A percentile compares a stretch with the other conserved stretches of the same genome.
These are phyloP conservation scores for Vanessa cardui DNA, from an alignment of 2,888 invertebrate species.

Conservation along the genomic window DNA sequence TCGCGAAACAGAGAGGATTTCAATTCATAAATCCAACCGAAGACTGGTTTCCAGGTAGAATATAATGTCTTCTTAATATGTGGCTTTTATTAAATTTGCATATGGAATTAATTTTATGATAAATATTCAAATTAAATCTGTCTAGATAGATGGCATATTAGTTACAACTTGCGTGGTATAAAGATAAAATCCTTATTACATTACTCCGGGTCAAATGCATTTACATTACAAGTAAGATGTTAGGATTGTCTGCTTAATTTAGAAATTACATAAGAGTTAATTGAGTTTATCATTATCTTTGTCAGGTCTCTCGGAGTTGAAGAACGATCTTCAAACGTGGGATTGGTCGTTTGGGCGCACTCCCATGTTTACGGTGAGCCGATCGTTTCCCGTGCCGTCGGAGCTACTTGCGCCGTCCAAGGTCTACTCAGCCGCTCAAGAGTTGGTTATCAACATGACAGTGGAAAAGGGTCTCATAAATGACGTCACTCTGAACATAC, in stretches of 20 bases:
- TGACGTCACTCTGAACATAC: conserved; percentile 85
- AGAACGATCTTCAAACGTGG: conserved; percentile 89
- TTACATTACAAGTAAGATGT: not conserved
- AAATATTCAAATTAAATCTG: not conserved
- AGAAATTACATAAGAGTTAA: not conserved
- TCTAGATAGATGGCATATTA: not conserved
- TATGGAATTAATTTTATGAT: not conserved
- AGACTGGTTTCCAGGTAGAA: conserved; percentile 91
- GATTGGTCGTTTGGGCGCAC: conserved; percentile 95
- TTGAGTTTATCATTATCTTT: not conserved
- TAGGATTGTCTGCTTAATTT: not conserved
- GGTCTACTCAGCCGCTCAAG: conserved; percentile 69
- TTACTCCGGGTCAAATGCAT: not conserved
- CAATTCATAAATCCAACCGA: conserved; percentile 93
- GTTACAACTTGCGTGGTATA: not conserved
- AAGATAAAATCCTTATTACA: not conserved
- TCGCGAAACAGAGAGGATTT: conserved; percentile 91
- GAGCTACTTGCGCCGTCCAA: conserved; percentile 73
- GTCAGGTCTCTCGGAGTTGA: conserved; percentile 87
- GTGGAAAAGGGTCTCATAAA: conserved; percentile 86
- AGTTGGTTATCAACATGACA: conserved; percentile 84
- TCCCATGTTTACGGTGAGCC: conserved; percentile 90
- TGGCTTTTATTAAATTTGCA: not conserved
- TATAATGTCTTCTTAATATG: not conserved
- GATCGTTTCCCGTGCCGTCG: conserved; percentile 84